Base-by-base conservation (phyloP, 2,888 invertebrate species). In the Lomographa bimaculata region DNA sequence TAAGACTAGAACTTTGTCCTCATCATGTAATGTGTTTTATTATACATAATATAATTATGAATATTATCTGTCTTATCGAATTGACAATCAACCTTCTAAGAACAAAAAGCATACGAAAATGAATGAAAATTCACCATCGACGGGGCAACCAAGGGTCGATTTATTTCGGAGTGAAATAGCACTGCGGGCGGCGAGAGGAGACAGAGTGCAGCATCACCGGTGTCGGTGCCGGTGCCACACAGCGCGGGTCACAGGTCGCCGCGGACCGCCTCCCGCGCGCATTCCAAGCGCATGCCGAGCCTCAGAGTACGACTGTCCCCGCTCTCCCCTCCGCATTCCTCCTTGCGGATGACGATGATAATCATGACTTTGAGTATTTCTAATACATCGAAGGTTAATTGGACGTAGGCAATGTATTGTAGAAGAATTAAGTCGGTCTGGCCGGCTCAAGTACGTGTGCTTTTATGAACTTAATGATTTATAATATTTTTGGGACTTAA, bases 321-420 rank as follows among this genome's bases (percentile, higher is more conserved):
- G 36, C 32, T 40, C 48, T 54, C 41, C 58, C 9, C 46, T 57
- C 46, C 61, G 75, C 54, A 42, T 64, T 46, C 51, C 60, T 56
- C 59, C 50, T 50, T 49, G 46, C 67, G 63, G 60, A 77, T 74
- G 65, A 75, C 76, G 77, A 64, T 64, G 60, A 67, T 71, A 73
- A 81, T 75, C 70, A 80, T 85, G 84, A 84, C 82, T 79, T 57
- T 70, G 76, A 70, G 74, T 71, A 80, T 79, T 82, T 83, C 64
- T 76, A 72, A 80, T 77, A 74, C 81, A 69, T 71, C 75, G 74
- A 78, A 85, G 83, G 84, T 85, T 86, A 86, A 84, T 86, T 85
- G 86, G 82, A 84, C 80, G 77, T 74, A 73, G 71, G 67, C 76
- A 73, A 72, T 61, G 75, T 75, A 80, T 85, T 84, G 80, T 82